Percentiles rank a stretch among this genome's conserved stretches.
These are phyloP conservation scores for Ophraella communa DNA, from an alignment of 2,888 invertebrate genomes.

Conservation along the genomic window DNA sequence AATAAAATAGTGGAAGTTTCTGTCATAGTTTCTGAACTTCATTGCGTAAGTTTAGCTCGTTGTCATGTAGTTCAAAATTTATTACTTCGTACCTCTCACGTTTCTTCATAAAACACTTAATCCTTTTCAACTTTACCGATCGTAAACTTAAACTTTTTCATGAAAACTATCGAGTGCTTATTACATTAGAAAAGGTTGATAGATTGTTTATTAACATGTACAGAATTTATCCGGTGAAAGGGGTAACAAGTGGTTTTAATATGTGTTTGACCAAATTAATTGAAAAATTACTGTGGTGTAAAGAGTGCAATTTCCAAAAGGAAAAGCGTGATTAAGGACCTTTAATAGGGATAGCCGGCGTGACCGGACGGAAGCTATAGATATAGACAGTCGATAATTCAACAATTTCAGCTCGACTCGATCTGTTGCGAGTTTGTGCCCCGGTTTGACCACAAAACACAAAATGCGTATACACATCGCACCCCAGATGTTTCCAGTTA, in stretches of 20 bases:
- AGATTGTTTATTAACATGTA: too few species aligned
- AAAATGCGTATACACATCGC: conserved; percentile 49
- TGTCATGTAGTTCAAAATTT: too few species aligned
- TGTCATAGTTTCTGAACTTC: too few species aligned
- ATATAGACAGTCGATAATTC: conserved; percentile 58
- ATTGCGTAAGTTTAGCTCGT: too few species aligned
- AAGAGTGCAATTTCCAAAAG: conserved; percentile 35
- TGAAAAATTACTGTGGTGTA: conserved; percentile 1
- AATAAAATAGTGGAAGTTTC: too few species aligned
- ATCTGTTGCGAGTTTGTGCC: conserved; percentile 1
- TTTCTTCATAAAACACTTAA: too few species aligned
- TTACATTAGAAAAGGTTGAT: too few species aligned
- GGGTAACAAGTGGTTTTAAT: not conserved
- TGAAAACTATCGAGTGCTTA: too few species aligned
- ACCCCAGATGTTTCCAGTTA: conserved; percentile 52
- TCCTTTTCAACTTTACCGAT: too few species aligned
- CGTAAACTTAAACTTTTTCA: too few species aligned
- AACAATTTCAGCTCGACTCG: conserved; percentile 46
- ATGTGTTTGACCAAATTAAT: not conserved
- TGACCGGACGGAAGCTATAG: conserved; percentile 59
- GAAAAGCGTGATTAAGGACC: conserved; percentile 47
- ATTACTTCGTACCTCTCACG: too few species aligned
- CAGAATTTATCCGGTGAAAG: too few species aligned
- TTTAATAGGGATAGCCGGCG: conserved; percentile 53
- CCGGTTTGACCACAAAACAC: conserved; percentile 36